phyloP scores from a whole-genome alignment of 2,797 vertebrate species.

The Eleutherodactylus coqui region DNA sequence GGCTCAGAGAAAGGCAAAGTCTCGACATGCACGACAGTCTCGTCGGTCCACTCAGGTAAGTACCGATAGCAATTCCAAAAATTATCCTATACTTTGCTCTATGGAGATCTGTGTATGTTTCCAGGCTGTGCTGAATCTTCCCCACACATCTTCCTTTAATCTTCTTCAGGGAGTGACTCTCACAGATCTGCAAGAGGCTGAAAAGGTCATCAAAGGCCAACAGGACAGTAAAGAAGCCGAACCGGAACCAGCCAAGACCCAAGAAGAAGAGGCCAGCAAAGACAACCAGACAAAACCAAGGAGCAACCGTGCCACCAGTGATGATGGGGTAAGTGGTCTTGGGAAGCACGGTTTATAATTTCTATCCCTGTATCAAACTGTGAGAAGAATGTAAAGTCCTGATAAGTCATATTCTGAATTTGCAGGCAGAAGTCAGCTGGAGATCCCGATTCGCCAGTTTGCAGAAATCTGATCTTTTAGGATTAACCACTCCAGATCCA shows the following conservation, averaged over 20 bases:
- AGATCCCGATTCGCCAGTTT: slow-evolving; percentile 85
- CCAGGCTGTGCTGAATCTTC: no score
- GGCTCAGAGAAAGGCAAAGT: slow-evolving; percentile 85
- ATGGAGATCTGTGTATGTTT: background rate
- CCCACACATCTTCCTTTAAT: background rate
- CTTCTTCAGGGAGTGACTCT: slow-evolving; percentile 82
- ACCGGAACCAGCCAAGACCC: slow-evolving; percentile 59
- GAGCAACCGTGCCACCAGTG: slow-evolving; percentile 23
- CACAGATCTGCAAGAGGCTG: slow-evolving; percentile 85
- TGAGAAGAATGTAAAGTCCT: no score
- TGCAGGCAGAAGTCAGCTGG: slow-evolving; percentile 81
- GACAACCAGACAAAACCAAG: slow-evolving; percentile 51
- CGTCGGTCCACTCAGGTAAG: slow-evolving; percentile 85
- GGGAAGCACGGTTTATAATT: background rate
- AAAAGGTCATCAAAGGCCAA: slow-evolving; percentile 80
- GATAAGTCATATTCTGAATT: background rate
- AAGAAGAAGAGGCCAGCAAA: slow-evolving; percentile 61
- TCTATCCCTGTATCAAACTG: background rate
- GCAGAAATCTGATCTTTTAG: slow-evolving; percentile 86
- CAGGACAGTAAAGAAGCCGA: slow-evolving; percentile 63
- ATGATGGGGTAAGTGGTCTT: slow-evolving; percentile 57
- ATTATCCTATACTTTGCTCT: background rate
- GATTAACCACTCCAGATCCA: slow-evolving; percentile 81
- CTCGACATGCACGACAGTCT: slow-evolving; percentile 83
- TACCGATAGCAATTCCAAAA: background rate